phyloP scores from a whole-genome alignment of 2,113 vertebrate species.

The Calypte anna region DNA sequence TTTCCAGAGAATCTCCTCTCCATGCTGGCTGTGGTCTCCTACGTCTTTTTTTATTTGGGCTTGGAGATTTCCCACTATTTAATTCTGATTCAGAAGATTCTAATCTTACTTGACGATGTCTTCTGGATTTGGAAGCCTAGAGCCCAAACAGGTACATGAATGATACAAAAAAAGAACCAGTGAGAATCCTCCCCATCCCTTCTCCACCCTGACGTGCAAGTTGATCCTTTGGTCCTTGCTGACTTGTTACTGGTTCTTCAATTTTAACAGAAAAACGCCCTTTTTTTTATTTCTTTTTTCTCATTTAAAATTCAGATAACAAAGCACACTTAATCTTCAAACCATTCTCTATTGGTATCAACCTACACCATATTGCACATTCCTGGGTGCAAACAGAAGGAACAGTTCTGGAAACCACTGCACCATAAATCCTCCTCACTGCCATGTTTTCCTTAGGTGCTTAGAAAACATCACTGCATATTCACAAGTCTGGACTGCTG shows the following conservation, averaged over 20 bases:
- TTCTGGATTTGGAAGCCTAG: conserved; percentile 85
- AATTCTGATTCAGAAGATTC: conserved; percentile 57
- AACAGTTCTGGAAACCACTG: neutral
- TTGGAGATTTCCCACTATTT: neutral
- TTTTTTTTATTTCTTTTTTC: neutral
- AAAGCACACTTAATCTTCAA: neutral
- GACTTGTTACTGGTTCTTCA: neutral
- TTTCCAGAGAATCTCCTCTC: conserved; percentile 20
- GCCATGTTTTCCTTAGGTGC: neutral
- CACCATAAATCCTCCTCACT: neutral
- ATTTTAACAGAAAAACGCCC: neutral
- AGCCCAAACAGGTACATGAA: neutral
- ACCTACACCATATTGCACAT: neutral
- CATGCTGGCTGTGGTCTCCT: conserved; percentile 17
- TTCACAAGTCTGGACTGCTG: neutral
- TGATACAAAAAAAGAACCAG: neutral
- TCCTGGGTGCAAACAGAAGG: neutral
- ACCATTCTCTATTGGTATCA: neutral
- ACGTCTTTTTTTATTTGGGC: neutral
- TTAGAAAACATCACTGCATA: neutral
- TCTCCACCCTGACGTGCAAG: no score
- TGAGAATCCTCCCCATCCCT: no score
- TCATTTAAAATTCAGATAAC: neutral
- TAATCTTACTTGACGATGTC: conserved; percentile 87
- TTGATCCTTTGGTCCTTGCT: no score